These are phyloP conservation scores for Condylura cristata DNA, from an alignment of 2,113 vertebrate genomes.

Conservation along the genomic window DNA sequence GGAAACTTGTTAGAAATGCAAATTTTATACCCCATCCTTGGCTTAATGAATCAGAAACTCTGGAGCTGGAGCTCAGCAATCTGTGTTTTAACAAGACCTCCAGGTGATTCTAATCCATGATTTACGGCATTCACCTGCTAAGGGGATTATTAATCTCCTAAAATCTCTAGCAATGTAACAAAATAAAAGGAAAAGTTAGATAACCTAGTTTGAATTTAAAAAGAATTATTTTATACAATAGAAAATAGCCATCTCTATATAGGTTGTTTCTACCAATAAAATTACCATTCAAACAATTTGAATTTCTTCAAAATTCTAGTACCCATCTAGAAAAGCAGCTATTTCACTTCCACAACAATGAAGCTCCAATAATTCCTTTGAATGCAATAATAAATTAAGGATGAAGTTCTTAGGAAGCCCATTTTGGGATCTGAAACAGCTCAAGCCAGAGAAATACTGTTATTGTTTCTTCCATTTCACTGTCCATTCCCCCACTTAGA, in stretches of 20 bases:
- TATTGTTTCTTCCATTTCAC: neutral
- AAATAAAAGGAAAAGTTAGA: neutral
- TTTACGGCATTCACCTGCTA: neutral
- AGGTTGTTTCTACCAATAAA: neutral
- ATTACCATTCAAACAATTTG: neutral
- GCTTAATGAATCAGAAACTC: neutral
- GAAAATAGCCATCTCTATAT: neutral
- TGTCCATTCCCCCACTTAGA: neutral
- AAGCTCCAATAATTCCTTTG: neutral
- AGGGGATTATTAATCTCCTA: neutral
- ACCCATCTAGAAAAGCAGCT: neutral
- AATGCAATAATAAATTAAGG: neutral
- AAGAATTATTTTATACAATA: neutral
- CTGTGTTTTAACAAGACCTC: neutral
- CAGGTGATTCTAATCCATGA: neutral
- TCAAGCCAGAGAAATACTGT: neutral
- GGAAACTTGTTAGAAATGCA: constrained; percentile 20
- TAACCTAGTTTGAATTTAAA: neutral
- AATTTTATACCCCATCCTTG: neutral
- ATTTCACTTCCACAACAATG: neutral
- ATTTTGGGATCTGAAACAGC: neutral
- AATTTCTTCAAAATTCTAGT: neutral
- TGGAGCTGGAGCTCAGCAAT: neutral
- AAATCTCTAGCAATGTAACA: neutral
- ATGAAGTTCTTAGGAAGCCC: neutral